Evolutionary conservation across 2,113 vertebrate species (phyloP).

Genomic region (Gopherus evgoodei): DNA sequence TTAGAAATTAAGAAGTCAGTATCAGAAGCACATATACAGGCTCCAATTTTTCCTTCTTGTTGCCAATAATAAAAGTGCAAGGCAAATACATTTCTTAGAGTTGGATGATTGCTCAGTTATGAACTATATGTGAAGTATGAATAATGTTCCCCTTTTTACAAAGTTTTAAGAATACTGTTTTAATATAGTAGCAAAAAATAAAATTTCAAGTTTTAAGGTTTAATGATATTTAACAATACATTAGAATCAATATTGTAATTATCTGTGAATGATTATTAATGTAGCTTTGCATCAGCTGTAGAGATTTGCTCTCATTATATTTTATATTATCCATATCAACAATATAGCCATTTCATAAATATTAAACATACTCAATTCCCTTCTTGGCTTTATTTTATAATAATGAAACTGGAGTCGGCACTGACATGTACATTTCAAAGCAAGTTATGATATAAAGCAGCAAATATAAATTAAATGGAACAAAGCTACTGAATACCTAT

Average conservation of each 20-base stretch:
- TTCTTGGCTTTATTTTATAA: conserved; percentile 67
- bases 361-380: conserved; percentile 62
- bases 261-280: conserved; percentile 59
- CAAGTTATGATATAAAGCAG: conserved; percentile 34
- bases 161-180: conserved; percentile 36
- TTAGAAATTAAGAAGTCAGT: neutral
- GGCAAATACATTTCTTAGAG: neutral
- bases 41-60: neutral
- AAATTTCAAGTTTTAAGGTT: conserved; percentile 17
- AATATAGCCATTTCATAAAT: conserved; percentile 69
- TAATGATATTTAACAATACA: conserved; percentile 41
- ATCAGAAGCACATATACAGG: conserved; percentile 9
- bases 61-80: neutral
- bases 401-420: conserved; percentile 53
- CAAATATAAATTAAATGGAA: conserved; percentile 40
- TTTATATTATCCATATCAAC: conserved; percentile 60
- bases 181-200: conserved; percentile 41
- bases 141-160: neutral
- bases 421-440: neutral
- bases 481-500: conserved; percentile 43
- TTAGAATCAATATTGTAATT: conserved; percentile 55
- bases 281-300: conserved; percentile 36
- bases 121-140: neutral
- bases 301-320: conserved; percentile 25
- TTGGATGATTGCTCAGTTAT: neutral